phyloP scores from a whole-genome alignment of 2,113 vertebrate genomes.

The Theropithecus gelada region DNA sequence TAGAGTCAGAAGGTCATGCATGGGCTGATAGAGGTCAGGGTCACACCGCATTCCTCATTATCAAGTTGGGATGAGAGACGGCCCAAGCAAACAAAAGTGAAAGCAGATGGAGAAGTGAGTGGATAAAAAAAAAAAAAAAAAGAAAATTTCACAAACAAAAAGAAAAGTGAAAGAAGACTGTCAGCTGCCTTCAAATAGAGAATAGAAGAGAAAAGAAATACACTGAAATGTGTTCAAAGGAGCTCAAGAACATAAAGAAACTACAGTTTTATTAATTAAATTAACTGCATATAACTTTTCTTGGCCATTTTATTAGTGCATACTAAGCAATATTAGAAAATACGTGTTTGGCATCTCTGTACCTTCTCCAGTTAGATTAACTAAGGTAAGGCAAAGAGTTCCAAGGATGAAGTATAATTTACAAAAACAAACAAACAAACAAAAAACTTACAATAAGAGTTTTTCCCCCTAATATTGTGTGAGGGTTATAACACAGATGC shows the following conservation, averaged over 20 bases:
- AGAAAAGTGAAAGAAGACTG: constrained; percentile 97
- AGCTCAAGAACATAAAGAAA: constrained; percentile 83
- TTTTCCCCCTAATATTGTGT: constrained; percentile 53
- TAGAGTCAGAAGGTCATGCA: constrained; percentile 95
- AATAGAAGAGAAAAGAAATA: constrained; percentile 88
- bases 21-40: constrained; percentile 99
- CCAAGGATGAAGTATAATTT: constrained; percentile 65
- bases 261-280: constrained; percentile 85
- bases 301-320: constrained; percentile 55
- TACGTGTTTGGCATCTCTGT: constrained; percentile 31
- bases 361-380: constrained; percentile 71
- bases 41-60: constrained; percentile 99
- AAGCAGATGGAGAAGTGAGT: constrained; percentile 97
- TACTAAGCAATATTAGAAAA: constrained; percentile 49
- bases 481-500: constrained; percentile 53
- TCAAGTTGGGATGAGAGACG: constrained; percentile 99
- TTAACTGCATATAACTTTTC: constrained; percentile 77
- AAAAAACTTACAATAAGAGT: constrained; percentile 49
- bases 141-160: constrained; percentile 91
- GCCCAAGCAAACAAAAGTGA: constrained; percentile 99
- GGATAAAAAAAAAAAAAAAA: constrained; percentile 87
- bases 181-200: constrained; percentile 95
- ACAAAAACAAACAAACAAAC: constrained; percentile 43
- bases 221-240: constrained; percentile 86
- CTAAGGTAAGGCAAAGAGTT: constrained; percentile 68